Evolutionary conservation across 2,797 vertebrate genomes (phyloP).

Genomic region (Manis crassicaudata): DNA sequence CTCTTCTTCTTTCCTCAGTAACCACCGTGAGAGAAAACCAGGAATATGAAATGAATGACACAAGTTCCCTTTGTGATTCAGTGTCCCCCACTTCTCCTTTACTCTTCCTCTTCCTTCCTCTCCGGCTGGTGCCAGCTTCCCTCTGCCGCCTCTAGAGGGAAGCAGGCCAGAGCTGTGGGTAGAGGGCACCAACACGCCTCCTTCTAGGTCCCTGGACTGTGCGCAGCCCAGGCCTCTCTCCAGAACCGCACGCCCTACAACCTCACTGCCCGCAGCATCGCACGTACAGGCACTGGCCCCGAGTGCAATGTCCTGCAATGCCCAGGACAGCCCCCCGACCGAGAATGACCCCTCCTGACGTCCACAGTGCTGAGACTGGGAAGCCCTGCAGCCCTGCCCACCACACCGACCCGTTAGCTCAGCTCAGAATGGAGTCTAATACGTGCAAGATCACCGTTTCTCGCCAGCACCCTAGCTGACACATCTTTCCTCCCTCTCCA

Average conservation of each 20-base stretch:
- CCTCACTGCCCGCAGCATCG: not conserved
- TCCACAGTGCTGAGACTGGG: too few species aligned
- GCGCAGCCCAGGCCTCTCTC: not conserved
- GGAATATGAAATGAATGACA: not conserved
- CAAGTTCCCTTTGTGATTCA: not conserved
- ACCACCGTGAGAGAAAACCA: not conserved
- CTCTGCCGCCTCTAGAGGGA: not conserved
- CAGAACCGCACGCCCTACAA: not conserved
- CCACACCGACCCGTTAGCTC: too few species aligned
- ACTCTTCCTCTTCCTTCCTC: slow-evolving; percentile 46
- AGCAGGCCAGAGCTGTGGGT: slow-evolving; percentile 1
- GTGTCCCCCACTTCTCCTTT: slow-evolving; percentile 50
- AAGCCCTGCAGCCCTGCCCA: too few species aligned
- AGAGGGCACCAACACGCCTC: not conserved
- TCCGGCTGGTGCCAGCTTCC: slow-evolving; percentile 19
- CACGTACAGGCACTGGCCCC: too few species aligned
- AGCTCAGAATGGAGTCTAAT: too few species aligned
- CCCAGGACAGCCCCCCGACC: too few species aligned
- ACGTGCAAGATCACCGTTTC: too few species aligned
- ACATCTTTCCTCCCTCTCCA: too few species aligned
- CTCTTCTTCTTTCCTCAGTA: slow-evolving; percentile 13
- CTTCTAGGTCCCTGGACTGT: not conserved
- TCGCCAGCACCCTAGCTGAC: too few species aligned
- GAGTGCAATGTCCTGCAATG: too few species aligned
- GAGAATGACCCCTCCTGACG: too few species aligned